These are phyloP conservation scores for Gryllus bimaculatus DNA, from an alignment of 1,140 invertebrate species.

Conservation along the genomic window DNA sequence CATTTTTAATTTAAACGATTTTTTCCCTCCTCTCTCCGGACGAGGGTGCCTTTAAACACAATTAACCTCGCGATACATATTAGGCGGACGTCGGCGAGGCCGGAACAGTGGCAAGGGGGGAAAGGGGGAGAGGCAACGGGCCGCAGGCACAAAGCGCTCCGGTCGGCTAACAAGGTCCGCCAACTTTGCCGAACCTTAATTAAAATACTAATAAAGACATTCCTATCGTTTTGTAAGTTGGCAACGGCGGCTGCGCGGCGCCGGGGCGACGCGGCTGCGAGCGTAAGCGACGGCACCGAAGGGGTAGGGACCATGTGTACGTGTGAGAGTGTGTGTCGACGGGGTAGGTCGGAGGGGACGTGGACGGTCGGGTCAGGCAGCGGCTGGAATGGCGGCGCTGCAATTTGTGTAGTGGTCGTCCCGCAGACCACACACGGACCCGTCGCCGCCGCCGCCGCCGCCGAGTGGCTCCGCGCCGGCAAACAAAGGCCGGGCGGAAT, in stretches of 20 bases:
- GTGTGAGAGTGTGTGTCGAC: no score
- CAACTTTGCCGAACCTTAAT: slow-evolving; percentile 4
- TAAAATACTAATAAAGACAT: slow-evolving; percentile 6
- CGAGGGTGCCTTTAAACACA: slow-evolving; percentile 3
- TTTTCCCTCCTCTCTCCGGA: not conserved
- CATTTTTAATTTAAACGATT: slow-evolving; percentile 6
- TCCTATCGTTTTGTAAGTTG: slow-evolving; percentile 4
- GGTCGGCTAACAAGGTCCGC: not conserved
- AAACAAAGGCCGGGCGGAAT: not conserved
- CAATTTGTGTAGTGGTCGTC: not conserved
- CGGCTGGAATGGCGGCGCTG: not conserved
- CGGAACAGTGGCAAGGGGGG: no score
- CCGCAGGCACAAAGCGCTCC: not conserved
- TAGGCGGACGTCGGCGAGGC: not conserved
- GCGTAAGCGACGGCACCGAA: not conserved
- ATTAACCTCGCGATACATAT: slow-evolving; percentile 4
- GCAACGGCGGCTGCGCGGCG: not conserved
- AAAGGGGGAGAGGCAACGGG: not conserved
- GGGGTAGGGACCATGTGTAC: not conserved
- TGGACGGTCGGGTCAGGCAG: not conserved
- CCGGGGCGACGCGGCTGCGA: not conserved
- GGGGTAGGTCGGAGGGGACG: not conserved
- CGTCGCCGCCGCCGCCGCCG: not conserved
- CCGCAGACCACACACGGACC: slow-evolving; percentile 1
- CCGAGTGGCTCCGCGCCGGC: not conserved